phyloP scores from a whole-genome alignment of 2,113 vertebrate genomes.

The Notarius lentiginosus region DNA sequence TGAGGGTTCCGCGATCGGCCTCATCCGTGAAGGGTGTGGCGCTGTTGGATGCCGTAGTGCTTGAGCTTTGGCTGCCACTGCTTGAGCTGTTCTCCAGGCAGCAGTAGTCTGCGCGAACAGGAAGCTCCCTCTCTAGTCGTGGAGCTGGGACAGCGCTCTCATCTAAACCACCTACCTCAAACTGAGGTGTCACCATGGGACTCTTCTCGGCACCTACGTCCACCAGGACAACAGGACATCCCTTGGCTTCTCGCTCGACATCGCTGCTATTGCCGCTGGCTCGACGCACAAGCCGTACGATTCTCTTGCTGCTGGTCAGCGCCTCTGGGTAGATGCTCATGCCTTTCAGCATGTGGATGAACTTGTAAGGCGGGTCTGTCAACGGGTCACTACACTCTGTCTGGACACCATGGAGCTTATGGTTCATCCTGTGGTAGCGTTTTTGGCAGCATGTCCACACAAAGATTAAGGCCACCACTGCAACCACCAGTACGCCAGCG shows the following conservation, averaged over 20 bases:
- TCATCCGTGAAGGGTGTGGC: conserved; percentile 82
- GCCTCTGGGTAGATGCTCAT: conserved; percentile 97
- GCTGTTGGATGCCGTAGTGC: conserved; percentile 75
- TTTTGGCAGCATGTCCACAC: conserved; percentile 95
- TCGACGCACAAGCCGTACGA: conserved; percentile 70
- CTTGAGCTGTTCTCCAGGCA: conserved; percentile 83
- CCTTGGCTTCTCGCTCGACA: background rate
- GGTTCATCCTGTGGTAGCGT: conserved; percentile 77
- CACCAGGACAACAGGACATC: conserved; percentile 66
- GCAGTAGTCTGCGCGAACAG: conserved; percentile 80
- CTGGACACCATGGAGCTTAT: conserved; percentile 73
- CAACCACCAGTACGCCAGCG: conserved; percentile 86
- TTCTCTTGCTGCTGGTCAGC: conserved; percentile 88
- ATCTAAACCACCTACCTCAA: conserved; percentile 69
- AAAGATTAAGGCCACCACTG: conserved; percentile 84
- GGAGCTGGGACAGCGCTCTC: conserved; percentile 48
- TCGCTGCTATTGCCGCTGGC: conserved; percentile 41
- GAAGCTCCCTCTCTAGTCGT: conserved; percentile 75
- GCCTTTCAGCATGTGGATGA: conserved; percentile 98
- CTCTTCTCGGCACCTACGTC: conserved; percentile 77
- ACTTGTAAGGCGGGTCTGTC: conserved; percentile 87
- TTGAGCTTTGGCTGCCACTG: conserved; percentile 72
- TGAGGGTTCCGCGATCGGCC: conserved; percentile 78
- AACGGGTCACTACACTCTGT: conserved; percentile 65
- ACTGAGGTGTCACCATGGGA: conserved; percentile 64